Conservation (phyloP, 2,888 invertebrate species). For the Nephrotoma appendiculata region DNA sequence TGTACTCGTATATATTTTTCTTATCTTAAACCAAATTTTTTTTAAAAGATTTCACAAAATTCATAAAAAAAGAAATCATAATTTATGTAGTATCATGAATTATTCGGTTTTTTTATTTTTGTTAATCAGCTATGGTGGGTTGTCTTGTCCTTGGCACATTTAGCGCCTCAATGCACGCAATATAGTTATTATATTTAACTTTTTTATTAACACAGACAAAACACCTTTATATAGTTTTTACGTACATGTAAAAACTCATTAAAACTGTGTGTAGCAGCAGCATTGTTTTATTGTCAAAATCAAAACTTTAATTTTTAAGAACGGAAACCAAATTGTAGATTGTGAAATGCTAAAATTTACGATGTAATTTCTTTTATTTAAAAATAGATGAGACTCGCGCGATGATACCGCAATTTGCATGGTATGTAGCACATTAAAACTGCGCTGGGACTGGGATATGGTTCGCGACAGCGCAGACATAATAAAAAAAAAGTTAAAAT, state of each 20-base stretch:
- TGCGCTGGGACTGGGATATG: neutral
- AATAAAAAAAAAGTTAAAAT: neutral
- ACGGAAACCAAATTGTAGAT: neutral
- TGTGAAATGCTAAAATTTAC: neutral
- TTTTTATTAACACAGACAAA: neutral
- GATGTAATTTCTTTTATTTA: neutral
- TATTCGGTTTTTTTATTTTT: neutral
- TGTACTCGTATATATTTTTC: neutral
- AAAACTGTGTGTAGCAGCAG: neutral
- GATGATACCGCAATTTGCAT: neutral
- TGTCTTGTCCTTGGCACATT: slow-evolving; percentile 15
- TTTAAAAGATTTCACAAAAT: neutral
- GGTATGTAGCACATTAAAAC: neutral
- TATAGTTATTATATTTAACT: neutral
- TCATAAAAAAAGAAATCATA: neutral
- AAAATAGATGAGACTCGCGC: neutral
- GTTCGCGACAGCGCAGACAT: neutral
- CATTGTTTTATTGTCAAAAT: neutral
- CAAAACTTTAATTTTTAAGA: neutral
- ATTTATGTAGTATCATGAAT: neutral
- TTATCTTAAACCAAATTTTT: neutral
- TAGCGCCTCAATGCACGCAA: slow-evolving; percentile 15
- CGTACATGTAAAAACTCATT: neutral
- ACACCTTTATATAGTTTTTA: neutral
- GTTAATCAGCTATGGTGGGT: neutral